Base-by-base conservation (phyloP, 1,140 invertebrate genomes). In the Neodiprion fabricii region DNA sequence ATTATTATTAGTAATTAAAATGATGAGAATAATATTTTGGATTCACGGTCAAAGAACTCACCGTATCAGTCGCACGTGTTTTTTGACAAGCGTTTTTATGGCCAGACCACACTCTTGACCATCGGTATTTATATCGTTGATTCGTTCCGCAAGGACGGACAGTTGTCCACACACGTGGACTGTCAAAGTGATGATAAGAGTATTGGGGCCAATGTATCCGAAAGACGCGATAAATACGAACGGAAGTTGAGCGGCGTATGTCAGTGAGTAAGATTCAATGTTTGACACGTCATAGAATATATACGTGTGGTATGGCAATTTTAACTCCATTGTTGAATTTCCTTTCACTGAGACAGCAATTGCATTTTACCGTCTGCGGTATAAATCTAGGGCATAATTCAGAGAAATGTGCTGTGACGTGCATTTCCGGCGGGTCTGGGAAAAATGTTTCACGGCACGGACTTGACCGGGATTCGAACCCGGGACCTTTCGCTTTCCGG, bases 291-390 rank as follows among this genome's bases (percentile, higher is more conserved):
- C 67, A 72, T 77, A 73, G 49, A 75, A 75, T 23, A 77, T 23
- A 68, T 72, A 67, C 50, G 74, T 74, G 67, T 73, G 75, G 71
- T 79, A 79, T 0, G 78, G 75, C 17, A 79, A 21, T 47, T 75
- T 71, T 72, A 77, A 79, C 11, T 74, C 75, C 53, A 72, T 53
- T 23, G 75, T 77, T 48, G 48, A 9, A 65, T 76, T 76, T 40
- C 11, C 53, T 1, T 21, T 72, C 71, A 72, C 8, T 72, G 12
- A 47, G 28, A 40, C 28, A 40, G 28, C 28, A 40, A 40, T 40
- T 40, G 28, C 28, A 40, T 40, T 40, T 40, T 40, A 40, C 28
- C 28, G 0, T 40, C 28, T 40, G 28, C 28, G 5, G 28, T 40
- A 40, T 40, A 40, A 40, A 40, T 40, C 28, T 40, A 40, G 28